These are phyloP conservation scores for Falco berigora DNA, from an alignment of 2,797 vertebrate species.

Conservation along the genomic window DNA sequence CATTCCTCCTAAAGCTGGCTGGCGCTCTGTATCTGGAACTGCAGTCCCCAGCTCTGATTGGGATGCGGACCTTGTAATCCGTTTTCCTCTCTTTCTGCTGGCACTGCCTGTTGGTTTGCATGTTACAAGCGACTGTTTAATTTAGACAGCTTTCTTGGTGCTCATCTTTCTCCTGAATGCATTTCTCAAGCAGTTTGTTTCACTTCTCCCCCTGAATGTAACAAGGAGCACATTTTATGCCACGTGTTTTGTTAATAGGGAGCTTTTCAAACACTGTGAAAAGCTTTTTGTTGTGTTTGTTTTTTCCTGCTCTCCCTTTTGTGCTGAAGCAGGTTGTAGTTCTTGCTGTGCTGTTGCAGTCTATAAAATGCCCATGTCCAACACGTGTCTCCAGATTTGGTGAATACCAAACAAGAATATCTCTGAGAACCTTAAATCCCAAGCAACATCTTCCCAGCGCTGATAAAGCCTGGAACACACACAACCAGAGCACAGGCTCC, in stretches of 20 bases:
- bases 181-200: conserved; percentile 41
- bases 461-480: conserved; percentile 62
- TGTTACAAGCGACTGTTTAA: conserved; percentile 17
- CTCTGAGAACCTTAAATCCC: conserved; percentile 60
- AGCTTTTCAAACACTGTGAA: conserved; percentile 68
- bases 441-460: conserved; percentile 41
- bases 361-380: conserved; percentile 40
- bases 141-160: conserved; percentile 2
- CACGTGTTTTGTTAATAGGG: conserved; percentile 57
- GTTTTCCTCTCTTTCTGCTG: conserved; percentile 4
- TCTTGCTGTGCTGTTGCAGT: conserved; percentile 24
- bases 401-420: conserved; percentile 33
- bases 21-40: neutral
- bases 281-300: conserved; percentile 67
- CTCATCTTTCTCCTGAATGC: conserved; percentile 2
- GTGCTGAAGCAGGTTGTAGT: conserved; percentile 36
- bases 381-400: conserved; percentile 28
- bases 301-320: conserved; percentile 53
- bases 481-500: conserved; percentile 15
- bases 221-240: conserved; percentile 29
- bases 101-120: conserved; percentile 27
- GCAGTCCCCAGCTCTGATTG: conserved; percentile 19
- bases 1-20: neutral
- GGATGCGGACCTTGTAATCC: conserved; percentile 24
- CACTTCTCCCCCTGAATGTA: neutral